phyloP scores from a whole-genome alignment of 2,888 invertebrate species.

The Chrysomela aeneicollis region DNA sequence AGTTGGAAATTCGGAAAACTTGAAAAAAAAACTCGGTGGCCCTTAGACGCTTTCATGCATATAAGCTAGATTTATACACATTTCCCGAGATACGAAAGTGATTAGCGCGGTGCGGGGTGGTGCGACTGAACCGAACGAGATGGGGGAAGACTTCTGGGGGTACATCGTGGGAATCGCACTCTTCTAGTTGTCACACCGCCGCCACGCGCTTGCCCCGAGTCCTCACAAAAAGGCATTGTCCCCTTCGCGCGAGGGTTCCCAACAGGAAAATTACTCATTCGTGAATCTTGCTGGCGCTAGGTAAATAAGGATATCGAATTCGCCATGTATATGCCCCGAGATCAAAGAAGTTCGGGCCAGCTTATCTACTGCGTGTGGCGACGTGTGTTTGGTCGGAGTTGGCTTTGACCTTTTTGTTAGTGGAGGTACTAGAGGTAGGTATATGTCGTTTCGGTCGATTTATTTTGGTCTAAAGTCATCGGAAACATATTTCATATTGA shows the following conservation, averaged over 20 bases:
- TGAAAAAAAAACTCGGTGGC: too few relatives aligned
- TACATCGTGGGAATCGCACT: slow-evolving; percentile 54
- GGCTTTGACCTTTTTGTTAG: neutral
- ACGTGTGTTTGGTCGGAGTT: slow-evolving; percentile 24
- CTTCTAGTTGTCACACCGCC: slow-evolving; percentile 54
- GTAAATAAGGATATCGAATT: slow-evolving; percentile 32
- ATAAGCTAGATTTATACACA: slow-evolving; percentile 34
- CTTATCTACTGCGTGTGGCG: slow-evolving; percentile 33
- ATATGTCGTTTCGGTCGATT: neutral
- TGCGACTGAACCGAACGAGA: slow-evolving; percentile 3
- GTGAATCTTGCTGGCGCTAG: slow-evolving; percentile 28
- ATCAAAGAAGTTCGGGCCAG: slow-evolving; percentile 13
- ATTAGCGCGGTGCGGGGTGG: slow-evolving; percentile 45
- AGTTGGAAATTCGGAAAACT: too few relatives aligned
- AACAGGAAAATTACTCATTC: slow-evolving; percentile 38
- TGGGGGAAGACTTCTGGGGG: slow-evolving; percentile 17
- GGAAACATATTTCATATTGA: too few relatives aligned
- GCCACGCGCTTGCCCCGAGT: slow-evolving; percentile 50
- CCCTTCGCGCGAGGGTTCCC: slow-evolving; percentile 38
- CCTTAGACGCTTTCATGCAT: too few relatives aligned
- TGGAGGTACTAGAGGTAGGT: neutral
- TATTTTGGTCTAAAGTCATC: neutral
- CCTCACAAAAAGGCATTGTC: slow-evolving; percentile 39
- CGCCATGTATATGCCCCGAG: neutral
- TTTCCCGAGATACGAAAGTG: slow-evolving; percentile 34